These are phyloP conservation scores for Eublepharis macularius DNA, from an alignment of 2,113 vertebrate species.

Conservation along the genomic window DNA sequence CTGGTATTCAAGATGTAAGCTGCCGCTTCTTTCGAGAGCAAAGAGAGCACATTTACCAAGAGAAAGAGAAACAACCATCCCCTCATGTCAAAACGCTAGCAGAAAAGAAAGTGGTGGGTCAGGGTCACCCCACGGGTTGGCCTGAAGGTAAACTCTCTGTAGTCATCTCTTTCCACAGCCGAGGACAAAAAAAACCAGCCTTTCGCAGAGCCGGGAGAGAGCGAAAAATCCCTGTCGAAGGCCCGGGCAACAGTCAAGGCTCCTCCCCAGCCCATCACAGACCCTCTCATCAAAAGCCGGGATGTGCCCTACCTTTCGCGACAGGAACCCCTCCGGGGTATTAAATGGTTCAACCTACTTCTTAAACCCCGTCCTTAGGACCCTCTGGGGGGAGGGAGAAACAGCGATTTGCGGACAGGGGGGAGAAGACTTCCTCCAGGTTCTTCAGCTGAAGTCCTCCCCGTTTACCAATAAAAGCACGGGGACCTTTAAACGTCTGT, in stretches of 20 bases:
- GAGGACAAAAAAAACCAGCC: conserved; percentile 36
- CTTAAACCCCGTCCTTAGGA: not conserved
- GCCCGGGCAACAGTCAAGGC: conserved; percentile 59
- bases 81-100: not conserved
- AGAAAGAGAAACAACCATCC: not conserved
- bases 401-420: not conserved
- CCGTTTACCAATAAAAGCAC: not conserved
- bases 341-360: not conserved
- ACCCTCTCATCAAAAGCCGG: conserved; percentile 36
- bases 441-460: not conserved
- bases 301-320: not conserved
- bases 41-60: not conserved
- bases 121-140: conserved; percentile 55
- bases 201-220: conserved; percentile 54
- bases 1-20: not conserved
- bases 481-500: too few relatives aligned
- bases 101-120: conserved; percentile 8
- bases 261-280: conserved; percentile 22
- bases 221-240: conserved; percentile 50
- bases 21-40: not conserved
- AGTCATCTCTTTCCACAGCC: conserved; percentile 42
- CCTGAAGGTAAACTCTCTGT: conserved; percentile 4
- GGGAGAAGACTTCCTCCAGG: not conserved
- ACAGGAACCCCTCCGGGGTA: not conserved
- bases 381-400: not conserved